Conservation (phyloP, 2,113 vertebrate species). For the Burhinus oedicnemus region DNA sequence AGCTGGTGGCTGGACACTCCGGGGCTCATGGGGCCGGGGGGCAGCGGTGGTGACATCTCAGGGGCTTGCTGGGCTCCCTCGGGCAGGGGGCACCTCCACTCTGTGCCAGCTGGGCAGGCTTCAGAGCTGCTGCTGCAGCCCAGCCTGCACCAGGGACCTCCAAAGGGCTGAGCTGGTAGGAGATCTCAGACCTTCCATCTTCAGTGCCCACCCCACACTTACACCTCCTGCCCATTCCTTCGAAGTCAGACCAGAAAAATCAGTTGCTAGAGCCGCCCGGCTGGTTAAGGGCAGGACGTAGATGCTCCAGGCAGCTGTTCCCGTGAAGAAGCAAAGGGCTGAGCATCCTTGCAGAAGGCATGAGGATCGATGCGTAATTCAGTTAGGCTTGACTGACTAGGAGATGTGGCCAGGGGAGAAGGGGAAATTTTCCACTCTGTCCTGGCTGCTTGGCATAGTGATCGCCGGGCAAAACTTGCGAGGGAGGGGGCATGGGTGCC, state of each 20-base stretch:
- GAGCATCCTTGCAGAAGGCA: not conserved
- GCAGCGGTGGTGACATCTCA: not conserved
- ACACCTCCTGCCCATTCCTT: not conserved
- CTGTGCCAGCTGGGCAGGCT: not conserved
- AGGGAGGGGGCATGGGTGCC: not conserved
- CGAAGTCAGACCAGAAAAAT: not conserved
- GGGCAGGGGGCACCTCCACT: not conserved
- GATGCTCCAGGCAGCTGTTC: not conserved
- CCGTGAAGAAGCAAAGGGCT: not conserved
- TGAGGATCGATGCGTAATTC: not conserved
- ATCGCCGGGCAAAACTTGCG: not conserved
- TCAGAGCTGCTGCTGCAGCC: not conserved
- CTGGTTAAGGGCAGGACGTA: not conserved
- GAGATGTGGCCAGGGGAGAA: not conserved
- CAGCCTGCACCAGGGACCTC: not conserved
- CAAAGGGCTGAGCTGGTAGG: not conserved
- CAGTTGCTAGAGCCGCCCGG: not conserved
- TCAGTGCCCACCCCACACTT: not conserved
- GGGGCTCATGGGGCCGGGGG: not conserved
- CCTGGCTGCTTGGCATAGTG: not conserved
- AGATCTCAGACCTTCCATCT: not conserved
- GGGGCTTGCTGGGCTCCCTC: not conserved
- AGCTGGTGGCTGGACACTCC: not conserved
- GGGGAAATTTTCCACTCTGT: constrained; percentile 38
- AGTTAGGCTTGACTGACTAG: not conserved